phyloP scores from a whole-genome alignment of 1,140 invertebrate species.

The Drosophila sp. region DNA sequence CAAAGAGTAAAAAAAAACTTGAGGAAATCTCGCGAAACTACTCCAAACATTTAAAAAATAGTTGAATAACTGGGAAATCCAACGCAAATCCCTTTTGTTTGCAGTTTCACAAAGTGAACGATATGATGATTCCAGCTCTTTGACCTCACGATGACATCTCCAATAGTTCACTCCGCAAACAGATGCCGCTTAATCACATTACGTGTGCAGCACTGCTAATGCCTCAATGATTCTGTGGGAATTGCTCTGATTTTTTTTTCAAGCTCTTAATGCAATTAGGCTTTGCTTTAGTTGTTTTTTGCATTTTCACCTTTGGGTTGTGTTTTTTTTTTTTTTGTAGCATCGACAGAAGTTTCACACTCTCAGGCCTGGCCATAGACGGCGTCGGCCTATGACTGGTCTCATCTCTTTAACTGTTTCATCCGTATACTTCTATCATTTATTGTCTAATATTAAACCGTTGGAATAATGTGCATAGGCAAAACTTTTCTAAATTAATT shows the following conservation, averaged over 20 bases:
- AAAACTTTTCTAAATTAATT: conserved; percentile 62
- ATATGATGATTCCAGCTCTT: background rate
- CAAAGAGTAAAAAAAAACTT: too few species aligned
- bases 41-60: too few species aligned
- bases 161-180: conserved; percentile 25
- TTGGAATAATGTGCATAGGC: conserved; percentile 3
- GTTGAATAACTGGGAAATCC: too few species aligned
- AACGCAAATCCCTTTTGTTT: too few species aligned
- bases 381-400: conserved; percentile 3
- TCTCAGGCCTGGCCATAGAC: background rate
- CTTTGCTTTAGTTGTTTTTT: conserved; percentile 11
- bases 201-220: conserved; percentile 44
- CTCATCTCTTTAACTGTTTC: conserved; percentile 54
- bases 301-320: conserved; percentile 7
- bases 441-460: conserved; percentile 24
- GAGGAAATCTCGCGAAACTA: too few species aligned
- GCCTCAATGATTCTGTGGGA: conserved; percentile 71
- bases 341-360: conserved; percentile 52
- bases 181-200: conserved; percentile 61
- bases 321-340: conserved; percentile 29
- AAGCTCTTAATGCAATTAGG: conserved; percentile 74
- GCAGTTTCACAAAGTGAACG: too few species aligned
- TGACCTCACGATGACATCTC: conserved; percentile 14
- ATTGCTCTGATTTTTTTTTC: conserved; percentile 71
- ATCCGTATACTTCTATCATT: conserved; percentile 24